phyloP scores from a whole-genome alignment of 2,888 invertebrate genomes.

The Lingula anatina region DNA sequence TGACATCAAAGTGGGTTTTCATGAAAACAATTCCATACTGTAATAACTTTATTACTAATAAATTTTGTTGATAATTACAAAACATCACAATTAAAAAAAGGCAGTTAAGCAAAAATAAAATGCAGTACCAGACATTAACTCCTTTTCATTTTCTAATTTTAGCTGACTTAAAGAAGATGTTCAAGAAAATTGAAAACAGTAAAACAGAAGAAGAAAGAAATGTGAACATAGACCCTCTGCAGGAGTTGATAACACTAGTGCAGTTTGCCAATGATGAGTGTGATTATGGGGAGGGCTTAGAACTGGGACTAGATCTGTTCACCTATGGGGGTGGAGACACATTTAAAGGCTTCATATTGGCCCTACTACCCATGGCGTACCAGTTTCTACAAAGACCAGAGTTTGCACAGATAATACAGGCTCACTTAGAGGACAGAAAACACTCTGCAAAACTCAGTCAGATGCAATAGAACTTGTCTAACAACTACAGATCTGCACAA shows the following conservation, averaged over 20 bases:
- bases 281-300: conserved; percentile 89
- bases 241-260: conserved; percentile 75
- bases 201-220: conserved; percentile 60
- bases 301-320: conserved; percentile 81
- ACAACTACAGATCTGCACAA: no score
- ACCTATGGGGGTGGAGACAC: conserved; percentile 64
- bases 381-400: conserved; percentile 67
- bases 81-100: no score
- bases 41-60: no score
- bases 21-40: no score
- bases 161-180: conserved; percentile 66
- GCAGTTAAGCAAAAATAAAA: no score
- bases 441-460: conserved; percentile 21
- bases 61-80: no score
- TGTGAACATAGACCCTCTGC: conserved; percentile 64
- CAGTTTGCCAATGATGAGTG: conserved; percentile 90
- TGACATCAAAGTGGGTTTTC: no score
- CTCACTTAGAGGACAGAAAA: conserved; percentile 69
- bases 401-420: conserved; percentile 69
- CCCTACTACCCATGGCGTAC: conserved; percentile 71
- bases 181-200: conserved; percentile 59
- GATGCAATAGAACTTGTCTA: no score
- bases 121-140: no score
- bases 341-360: conserved; percentile 64
- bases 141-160: no score